Percentiles rank a stretch among this genome's conserved stretches.
phyloP scores from a whole-genome alignment of 2,113 vertebrate genomes.

The Channa argus region DNA sequence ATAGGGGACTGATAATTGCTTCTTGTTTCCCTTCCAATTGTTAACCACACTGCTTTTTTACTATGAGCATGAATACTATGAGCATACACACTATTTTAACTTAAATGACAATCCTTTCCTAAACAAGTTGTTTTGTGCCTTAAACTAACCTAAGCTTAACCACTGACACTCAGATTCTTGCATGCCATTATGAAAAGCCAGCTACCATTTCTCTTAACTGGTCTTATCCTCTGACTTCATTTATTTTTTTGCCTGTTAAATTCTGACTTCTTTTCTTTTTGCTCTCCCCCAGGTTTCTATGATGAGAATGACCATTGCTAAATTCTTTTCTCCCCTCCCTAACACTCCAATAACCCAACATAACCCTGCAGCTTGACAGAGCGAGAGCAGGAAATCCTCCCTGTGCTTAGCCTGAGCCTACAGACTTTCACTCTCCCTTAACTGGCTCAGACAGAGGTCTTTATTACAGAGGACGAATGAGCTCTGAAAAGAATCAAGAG shows the following conservation, averaged over 20 bases:
- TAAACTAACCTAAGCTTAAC: background rate
- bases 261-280: background rate
- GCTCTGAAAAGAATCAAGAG: constrained; percentile 46
- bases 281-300: constrained; percentile 14
- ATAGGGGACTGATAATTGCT: background rate
- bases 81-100: too few relatives aligned
- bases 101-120: too few relatives aligned
- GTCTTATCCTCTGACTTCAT: background rate
- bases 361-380: constrained; percentile 71
- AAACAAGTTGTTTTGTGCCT: background rate
- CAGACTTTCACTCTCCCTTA: constrained; percentile 68
- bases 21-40: too few relatives aligned
- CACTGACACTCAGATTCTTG: background rate
- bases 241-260: constrained; percentile 20
- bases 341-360: constrained; percentile 69
- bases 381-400: constrained; percentile 73
- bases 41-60: background rate
- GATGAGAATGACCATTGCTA: constrained; percentile 55
- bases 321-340: constrained; percentile 54
- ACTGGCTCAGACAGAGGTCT: constrained; percentile 75
- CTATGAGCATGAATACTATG: too few relatives aligned
- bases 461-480: constrained; percentile 61
- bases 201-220: background rate
- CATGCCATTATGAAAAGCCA: background rate
- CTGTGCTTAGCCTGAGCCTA: constrained; percentile 71